Evolutionary conservation across 2,888 invertebrate genomes (phyloP), one percentile per base, ranked within the genome.

Genomic region (Lasioglossum villosulum): DNA sequence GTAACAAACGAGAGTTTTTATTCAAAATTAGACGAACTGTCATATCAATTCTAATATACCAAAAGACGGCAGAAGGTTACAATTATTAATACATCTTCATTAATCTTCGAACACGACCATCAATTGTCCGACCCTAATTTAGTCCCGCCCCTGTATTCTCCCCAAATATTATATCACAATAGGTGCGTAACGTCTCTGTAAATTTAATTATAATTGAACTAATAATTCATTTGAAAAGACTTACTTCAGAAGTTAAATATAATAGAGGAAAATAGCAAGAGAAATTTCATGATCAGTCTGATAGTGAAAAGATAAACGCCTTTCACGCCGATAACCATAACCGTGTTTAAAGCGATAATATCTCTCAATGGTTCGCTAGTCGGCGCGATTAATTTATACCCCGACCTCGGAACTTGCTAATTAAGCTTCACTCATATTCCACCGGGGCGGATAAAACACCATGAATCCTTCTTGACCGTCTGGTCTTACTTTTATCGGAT

Each of bases 301-400:
- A 56, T 37, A 66, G 27, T 59, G 77, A 80, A 75, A 82, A 68
- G 63, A 14, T 42, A 59, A 80, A 75, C n/a, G 71, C 45, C 30
- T 63, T 71, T 80, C 78, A 82, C 82, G 70, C 27, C 34, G 27
- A 72, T 74, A 66, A n/a, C 77, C 56, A 39, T 86, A 71, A 56
- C 74, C 37, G 16, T 59, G 71, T 90, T 86, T 83, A 87, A 75
- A 84, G 74, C 88, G 81, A 86, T 90, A 86, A 92, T 92, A 91
- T 88, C 90, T 90, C 86, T 87, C 86, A 88, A 89, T 90, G 87
- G 87, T 90, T 88, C 83, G 80, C 74, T 48, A 42, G 37, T 37
- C 68, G 70, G 42, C 42, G 79, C 83, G 90, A 91, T 90, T 91
- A 91, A 91, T 92, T 92, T 85, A 89, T 88, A 84, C 79, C 80